Conservation (phyloP, 2,797 vertebrate genomes). For the Hippoglossus hippoglossus region DNA sequence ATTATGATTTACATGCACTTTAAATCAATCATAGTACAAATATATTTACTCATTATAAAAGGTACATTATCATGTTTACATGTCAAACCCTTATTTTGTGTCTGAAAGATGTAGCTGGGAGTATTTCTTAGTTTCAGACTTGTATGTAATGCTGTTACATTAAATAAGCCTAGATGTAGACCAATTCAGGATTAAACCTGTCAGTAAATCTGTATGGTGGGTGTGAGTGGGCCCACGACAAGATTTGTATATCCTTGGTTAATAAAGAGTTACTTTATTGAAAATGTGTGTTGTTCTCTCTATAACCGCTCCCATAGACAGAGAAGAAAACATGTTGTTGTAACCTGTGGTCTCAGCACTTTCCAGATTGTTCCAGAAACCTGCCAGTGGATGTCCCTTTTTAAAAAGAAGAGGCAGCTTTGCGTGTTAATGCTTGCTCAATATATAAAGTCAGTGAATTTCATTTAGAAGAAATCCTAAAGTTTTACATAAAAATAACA, state of each 20-base stretch:
- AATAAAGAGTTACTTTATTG: slow-evolving; percentile 75
- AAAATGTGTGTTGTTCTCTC: slow-evolving; percentile 38
- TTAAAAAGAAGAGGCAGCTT: not conserved
- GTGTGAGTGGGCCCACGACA: slow-evolving; percentile 31
- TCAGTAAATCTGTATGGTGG: slow-evolving; percentile 47
- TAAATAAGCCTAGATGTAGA: slow-evolving; percentile 21
- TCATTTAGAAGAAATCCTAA: not conserved
- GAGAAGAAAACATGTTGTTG: not conserved
- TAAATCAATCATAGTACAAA: slow-evolving; percentile 57
- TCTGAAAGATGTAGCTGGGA: slow-evolving; percentile 27
- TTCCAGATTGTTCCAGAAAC: slow-evolving; percentile 70
- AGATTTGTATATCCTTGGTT: slow-evolving; percentile 71
- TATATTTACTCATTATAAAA: slow-evolving; percentile 44
- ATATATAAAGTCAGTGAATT: not conserved
- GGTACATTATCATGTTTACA: slow-evolving; percentile 31
- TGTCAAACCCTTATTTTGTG: slow-evolving; percentile 40
- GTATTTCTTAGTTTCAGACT: slow-evolving; percentile 51
- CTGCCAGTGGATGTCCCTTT: slow-evolving; percentile 4
- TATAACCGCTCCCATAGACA: slow-evolving; percentile 4
- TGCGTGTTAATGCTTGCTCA: not conserved
- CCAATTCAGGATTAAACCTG: slow-evolving; percentile 44
- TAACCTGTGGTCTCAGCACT: slow-evolving; percentile 18
- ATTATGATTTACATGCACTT: slow-evolving; percentile 72
- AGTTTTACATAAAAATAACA: not conserved
- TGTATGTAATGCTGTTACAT: slow-evolving; percentile 26